phyloP scores from a whole-genome alignment of 1,140 invertebrate species.

The Dryas iulia region DNA sequence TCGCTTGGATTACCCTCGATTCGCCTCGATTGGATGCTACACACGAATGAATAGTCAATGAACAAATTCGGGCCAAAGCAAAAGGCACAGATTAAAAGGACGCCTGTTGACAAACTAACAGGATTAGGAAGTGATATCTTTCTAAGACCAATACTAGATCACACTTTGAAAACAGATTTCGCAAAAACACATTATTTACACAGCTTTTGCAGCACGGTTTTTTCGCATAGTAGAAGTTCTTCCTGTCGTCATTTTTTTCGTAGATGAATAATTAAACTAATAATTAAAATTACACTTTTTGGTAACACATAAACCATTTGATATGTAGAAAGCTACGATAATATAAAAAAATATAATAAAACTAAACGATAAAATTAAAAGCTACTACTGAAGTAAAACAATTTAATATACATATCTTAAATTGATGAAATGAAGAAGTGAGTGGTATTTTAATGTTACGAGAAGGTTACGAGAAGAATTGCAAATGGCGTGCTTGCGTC shows the following conservation, averaged over 20 bases:
- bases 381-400: conserved; percentile 44
- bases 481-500: conserved; percentile 65
- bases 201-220: too few species aligned
- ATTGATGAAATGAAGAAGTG: conserved; percentile 33
- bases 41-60: conserved; percentile 65
- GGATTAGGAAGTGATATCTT: conserved; percentile 37
- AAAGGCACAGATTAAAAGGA: conserved; percentile 54
- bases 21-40: conserved; percentile 56
- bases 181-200: too few species aligned
- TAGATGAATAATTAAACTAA: too few species aligned
- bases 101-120: conserved; percentile 52
- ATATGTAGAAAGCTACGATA: neutral
- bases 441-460: conserved; percentile 46
- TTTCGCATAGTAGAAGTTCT: too few species aligned
- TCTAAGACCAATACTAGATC: neutral
- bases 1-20: conserved; percentile 56
- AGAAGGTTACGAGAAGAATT: conserved; percentile 43
- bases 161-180: too few species aligned
- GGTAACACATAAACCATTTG: conserved; percentile 39
- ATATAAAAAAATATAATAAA: neutral
- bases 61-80: conserved; percentile 60
- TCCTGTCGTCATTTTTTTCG: too few species aligned
- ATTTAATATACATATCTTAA: conserved; percentile 32
- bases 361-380: conserved; percentile 47
- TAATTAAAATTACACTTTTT: neutral